Conservation (phyloP, 2,797 vertebrate genomes). For the Xiphorhynchus erythropygius region DNA sequence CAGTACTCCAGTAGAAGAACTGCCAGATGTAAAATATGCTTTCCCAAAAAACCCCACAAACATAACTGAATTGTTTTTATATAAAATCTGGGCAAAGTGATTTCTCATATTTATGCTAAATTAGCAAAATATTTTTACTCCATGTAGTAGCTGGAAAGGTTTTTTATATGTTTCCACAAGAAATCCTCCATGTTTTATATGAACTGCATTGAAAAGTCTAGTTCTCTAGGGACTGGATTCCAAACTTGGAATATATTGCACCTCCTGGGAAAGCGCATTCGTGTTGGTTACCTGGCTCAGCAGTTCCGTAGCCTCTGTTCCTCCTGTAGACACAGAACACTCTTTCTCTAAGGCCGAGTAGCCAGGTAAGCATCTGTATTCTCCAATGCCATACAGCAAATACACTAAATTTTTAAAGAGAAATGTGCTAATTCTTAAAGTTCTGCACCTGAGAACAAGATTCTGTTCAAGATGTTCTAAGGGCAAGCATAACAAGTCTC, state of each 20-base stretch:
- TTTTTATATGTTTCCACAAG: conserved; percentile 50
- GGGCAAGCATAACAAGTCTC: neutral
- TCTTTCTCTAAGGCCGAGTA: neutral
- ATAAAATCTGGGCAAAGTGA: conserved; percentile 2
- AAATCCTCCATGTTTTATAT: conserved; percentile 11
- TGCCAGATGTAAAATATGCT: conserved; percentile 5
- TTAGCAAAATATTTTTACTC: conserved; percentile 43
- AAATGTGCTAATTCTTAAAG: neutral
- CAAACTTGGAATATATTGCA: neutral
- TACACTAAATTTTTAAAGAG: neutral
- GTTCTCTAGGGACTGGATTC: neutral
- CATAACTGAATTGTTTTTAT: conserved; percentile 6
- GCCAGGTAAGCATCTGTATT: conserved; percentile 8
- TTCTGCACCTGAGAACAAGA: neutral
- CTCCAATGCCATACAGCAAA: neutral
- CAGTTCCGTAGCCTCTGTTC: neutral
- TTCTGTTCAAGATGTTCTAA: neutral
- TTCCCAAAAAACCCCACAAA: neutral
- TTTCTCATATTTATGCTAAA: conserved; percentile 35
- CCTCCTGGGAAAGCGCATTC: neutral
- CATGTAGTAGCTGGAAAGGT: conserved; percentile 9
- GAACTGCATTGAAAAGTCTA: neutral
- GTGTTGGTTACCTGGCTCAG: neutral
- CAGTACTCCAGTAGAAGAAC: conserved; percentile 66
- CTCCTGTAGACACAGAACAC: neutral